phyloP scores from a whole-genome alignment of 2,797 vertebrate species.

The Mycteria americana region DNA sequence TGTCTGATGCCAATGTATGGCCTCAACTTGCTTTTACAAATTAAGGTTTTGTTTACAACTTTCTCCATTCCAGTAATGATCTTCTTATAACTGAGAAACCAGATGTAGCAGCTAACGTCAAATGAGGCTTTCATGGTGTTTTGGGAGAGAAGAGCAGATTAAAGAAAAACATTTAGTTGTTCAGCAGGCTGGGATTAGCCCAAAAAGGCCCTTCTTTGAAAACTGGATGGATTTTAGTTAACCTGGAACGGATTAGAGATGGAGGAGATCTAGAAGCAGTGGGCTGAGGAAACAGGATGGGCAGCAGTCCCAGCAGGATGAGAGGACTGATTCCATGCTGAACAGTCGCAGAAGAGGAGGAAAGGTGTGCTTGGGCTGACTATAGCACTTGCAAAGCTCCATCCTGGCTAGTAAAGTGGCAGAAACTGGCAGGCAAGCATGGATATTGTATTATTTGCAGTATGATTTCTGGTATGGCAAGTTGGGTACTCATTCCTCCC shows the following conservation, averaged over 20 bases:
- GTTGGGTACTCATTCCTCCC: background rate
- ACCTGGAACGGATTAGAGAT: background rate
- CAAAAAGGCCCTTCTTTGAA: background rate
- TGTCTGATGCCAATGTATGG: background rate
- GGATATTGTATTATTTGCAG: background rate
- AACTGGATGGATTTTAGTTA: background rate
- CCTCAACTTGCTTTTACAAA: background rate
- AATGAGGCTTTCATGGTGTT: background rate
- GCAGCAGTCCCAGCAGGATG: background rate
- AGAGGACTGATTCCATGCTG: background rate
- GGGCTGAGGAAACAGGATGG: background rate
- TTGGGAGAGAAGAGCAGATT: background rate
- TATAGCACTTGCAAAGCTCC: background rate
- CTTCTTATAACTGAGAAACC: background rate
- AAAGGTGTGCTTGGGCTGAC: background rate
- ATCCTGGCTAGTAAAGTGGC: background rate
- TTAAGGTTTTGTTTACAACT: background rate
- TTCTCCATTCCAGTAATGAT: background rate
- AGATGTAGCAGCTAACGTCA: background rate
- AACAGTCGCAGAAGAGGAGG: accelerated
- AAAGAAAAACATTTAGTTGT: background rate
- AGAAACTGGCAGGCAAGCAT: background rate
- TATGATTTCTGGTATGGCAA: background rate
- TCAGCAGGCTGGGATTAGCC: background rate
- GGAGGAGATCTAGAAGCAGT: background rate